phyloP scores from a whole-genome alignment of 2,888 invertebrate species.

The Meiosimyza platycephala region DNA sequence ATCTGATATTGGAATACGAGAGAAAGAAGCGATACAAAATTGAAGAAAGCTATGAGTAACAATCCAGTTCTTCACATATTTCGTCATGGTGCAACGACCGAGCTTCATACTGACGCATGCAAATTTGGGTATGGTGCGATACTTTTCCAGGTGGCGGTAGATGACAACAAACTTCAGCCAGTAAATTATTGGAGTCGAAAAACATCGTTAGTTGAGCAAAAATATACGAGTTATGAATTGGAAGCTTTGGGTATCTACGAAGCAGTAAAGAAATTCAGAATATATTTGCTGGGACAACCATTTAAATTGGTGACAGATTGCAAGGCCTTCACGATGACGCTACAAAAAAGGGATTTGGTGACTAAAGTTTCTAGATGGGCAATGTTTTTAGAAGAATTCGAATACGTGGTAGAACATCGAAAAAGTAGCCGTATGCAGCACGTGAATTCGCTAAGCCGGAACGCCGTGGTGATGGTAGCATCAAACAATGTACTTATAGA shows the following conservation, averaged over 20 bases:
- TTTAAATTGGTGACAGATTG: conserved; percentile 39
- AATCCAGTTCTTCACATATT: conserved; percentile 14
- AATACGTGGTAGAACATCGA: too few species aligned
- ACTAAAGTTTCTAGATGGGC: too few species aligned
- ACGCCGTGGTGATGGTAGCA: too few species aligned
- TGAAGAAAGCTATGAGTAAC: background rate
- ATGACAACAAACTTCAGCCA: conserved; percentile 38
- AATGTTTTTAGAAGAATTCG: too few species aligned
- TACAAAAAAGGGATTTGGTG: conserved; percentile 40
- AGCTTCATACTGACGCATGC: conserved; percentile 41
- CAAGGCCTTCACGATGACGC: conserved; percentile 39
- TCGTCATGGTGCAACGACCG: conserved; percentile 32
- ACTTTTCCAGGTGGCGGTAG: conserved; percentile 34
- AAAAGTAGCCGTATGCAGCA: too few species aligned
- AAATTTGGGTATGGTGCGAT: conserved; percentile 40
- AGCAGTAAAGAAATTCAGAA: conserved; percentile 42
- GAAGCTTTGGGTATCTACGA: conserved; percentile 42
- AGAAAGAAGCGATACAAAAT: conserved; percentile 18
- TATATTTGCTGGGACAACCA: conserved; percentile 39
- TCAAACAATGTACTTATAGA: too few species aligned
- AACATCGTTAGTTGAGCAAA: conserved; percentile 38
- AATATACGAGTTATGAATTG: conserved; percentile 47
- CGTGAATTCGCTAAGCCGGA: too few species aligned
- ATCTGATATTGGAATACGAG: conserved; percentile 36
- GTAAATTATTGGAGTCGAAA: conserved; percentile 41